These are phyloP conservation scores for Sclerurus mexicanus DNA, from an alignment of 2,113 vertebrate species.

Conservation along the genomic window DNA sequence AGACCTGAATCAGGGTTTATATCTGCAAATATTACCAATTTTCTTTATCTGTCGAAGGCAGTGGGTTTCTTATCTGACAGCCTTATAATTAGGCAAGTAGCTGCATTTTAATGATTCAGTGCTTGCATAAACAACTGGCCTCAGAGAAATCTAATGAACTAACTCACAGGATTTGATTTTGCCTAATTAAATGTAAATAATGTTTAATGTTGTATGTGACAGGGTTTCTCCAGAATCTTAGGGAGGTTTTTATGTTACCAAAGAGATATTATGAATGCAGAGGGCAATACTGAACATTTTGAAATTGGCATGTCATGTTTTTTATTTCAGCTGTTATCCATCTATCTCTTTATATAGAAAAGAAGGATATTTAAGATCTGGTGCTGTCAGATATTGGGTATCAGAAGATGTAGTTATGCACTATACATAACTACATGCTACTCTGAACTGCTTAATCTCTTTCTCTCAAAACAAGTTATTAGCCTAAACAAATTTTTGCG, in stretches of 20 bases:
- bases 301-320: neutral
- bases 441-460: neutral
- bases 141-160: constrained; percentile 76
- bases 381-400: neutral
- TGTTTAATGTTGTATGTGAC: constrained; percentile 71
- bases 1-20: constrained; percentile 45
- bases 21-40: constrained; percentile 68
- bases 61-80: constrained; percentile 76
- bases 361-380: constrained; percentile 31
- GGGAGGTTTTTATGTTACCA: constrained; percentile 34
- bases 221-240: constrained; percentile 61
- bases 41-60: constrained; percentile 75
- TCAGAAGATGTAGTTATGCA: neutral
- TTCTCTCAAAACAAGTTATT: constrained; percentile 12
- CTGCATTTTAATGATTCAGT: constrained; percentile 74
- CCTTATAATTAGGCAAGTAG: constrained; percentile 71
- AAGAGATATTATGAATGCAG: constrained; percentile 43
- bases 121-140: constrained; percentile 78
- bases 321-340: constrained; percentile 15
- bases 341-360: constrained; percentile 41
- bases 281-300: neutral
- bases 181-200: constrained; percentile 81
- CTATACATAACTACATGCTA: neutral
- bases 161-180: constrained; percentile 73
- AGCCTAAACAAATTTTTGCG: neutral